phyloP scores from a whole-genome alignment of 2,888 invertebrate species.

The Desoria tigrina region DNA sequence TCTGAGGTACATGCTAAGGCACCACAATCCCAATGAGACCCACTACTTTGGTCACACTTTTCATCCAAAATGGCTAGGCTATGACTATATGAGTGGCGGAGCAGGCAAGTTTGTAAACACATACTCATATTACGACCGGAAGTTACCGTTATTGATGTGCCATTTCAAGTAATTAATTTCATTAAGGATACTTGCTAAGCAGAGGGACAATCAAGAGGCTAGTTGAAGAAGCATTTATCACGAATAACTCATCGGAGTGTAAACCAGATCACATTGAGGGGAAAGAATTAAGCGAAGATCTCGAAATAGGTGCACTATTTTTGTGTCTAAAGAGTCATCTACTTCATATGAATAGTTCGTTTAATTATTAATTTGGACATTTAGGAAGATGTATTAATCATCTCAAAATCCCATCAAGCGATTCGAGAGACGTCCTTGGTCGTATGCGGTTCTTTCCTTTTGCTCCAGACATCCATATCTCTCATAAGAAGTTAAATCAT shows the following conservation, averaged over 20 bases:
- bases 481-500: slow-evolving; percentile 65
- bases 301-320: slow-evolving; percentile 72
- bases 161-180: not conserved
- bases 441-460: slow-evolving; percentile 92
- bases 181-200: slow-evolving; percentile 83
- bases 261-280: slow-evolving; percentile 66
- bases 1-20: slow-evolving; percentile 79
- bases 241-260: slow-evolving; percentile 59
- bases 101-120: slow-evolving; percentile 64
- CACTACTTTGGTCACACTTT: slow-evolving; percentile 88
- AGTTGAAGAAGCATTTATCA: slow-evolving; percentile 65
- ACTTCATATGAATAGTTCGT: not conserved
- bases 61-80: slow-evolving; percentile 60
- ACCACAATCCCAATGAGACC: slow-evolving; percentile 70
- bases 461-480: slow-evolving; percentile 85
- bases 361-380: not conserved
- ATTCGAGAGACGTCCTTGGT: slow-evolving; percentile 78
- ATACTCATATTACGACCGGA: too few species aligned
- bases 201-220: slow-evolving; percentile 75
- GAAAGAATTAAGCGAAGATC: slow-evolving; percentile 70
- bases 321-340: too few species aligned
- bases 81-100: slow-evolving; percentile 10
- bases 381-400: slow-evolving; percentile 1
- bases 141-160: too few species aligned
- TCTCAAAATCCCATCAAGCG: slow-evolving; percentile 76